Evolutionary conservation across 2,113 vertebrate genomes (phyloP).

Genomic region (Otus sunia): DNA sequence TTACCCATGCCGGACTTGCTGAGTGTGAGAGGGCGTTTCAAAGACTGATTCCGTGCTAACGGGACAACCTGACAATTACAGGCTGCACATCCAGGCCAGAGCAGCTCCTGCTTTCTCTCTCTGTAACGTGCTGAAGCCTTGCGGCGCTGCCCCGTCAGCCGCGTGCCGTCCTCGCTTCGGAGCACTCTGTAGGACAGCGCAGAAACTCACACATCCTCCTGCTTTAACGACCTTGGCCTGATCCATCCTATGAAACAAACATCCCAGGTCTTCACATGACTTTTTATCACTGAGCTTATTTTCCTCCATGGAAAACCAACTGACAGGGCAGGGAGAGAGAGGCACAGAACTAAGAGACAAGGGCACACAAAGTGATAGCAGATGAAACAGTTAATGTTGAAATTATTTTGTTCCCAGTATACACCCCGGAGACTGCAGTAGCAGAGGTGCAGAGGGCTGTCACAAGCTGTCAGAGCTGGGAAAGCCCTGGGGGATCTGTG

Average conservation of each 20-base stretch:
- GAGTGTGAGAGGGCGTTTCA: neutral
- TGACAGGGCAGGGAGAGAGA: neutral
- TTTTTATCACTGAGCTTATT: neutral
- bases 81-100: neutral
- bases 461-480: neutral
- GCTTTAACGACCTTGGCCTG: neutral
- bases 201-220: neutral
- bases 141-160: neutral
- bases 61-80: neutral
- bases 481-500: neutral
- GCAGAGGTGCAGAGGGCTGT: neutral
- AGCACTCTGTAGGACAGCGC: neutral
- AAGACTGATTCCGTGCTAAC: neutral
- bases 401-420: neutral
- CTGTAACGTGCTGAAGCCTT: neutral
- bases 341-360: neutral
- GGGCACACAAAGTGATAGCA: neutral
- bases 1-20: neutral
- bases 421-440: neutral
- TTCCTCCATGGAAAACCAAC: neutral
- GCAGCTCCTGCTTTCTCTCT: neutral
- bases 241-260: neutral
- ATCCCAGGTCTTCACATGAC: neutral
- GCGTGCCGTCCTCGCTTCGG: accelerated
- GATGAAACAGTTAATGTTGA: neutral